Base-by-base conservation (phyloP, 2,797 vertebrate genomes). In the Acridotheres tristis region DNA sequence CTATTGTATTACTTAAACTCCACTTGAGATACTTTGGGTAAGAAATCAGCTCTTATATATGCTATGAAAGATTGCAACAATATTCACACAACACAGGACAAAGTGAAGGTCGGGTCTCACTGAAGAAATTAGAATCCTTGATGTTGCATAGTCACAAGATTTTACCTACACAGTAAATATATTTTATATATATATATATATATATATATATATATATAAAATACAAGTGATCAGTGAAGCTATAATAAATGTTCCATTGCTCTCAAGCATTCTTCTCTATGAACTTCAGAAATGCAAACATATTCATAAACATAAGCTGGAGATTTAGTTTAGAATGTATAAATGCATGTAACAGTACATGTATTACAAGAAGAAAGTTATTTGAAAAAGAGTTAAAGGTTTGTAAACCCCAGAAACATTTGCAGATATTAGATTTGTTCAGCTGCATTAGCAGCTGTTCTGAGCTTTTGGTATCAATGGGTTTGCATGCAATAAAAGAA, bases 351-450 rank as follows among this genome's bases (percentile, higher is more conserved):
- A 94, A 43, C 76, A 85, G 50, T 25, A 72, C 10, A 30, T 71
- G 13, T 91, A 84, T 57, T 67, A 65, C 85, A 80, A 83, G 53
- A 82, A 73, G 57, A 79, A 91, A 75, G 16, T 75, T 80, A 84
- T 76, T 76, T 92, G 55, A 38, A 36, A 26, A 82, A 80, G 51
- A 91, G 65, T 93, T 95, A 80, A 1, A 59, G 47, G 79, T 54
- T 94, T 79, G 59, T 85, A 96, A 94, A 71, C 59, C 69, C 62
- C 73, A 83, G 81, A 92, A 86, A 68, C 29, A 65, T 94, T 95
- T 92, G 36, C 48, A 92, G 94, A 63, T 83, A 80, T 19, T 95
- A 68, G 22, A 38, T 96, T 91, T 95, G 77, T 97, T 95, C 90
- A 90, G 85, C 54, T 91, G 90, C 82, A 74, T 95, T 94, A 88